phyloP scores from a whole-genome alignment of 2,888 invertebrate species.

The Panorpa germanica region DNA sequence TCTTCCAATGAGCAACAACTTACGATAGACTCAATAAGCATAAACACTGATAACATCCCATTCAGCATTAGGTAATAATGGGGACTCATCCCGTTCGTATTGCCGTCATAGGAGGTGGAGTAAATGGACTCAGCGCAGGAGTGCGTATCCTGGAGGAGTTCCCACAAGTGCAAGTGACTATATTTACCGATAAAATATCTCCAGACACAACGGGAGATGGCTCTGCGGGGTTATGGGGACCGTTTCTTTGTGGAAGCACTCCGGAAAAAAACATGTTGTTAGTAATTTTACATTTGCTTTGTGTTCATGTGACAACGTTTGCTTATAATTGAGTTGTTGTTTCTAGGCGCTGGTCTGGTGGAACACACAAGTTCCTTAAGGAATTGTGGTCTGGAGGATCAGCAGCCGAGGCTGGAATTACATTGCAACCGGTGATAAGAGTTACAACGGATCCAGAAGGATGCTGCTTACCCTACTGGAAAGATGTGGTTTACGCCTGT shows the following conservation, averaged over 20 bases:
- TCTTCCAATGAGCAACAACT: no score
- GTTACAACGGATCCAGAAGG: constrained; percentile 20
- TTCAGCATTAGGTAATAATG: no score
- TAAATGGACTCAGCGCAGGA: constrained; percentile 51
- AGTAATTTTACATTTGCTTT: constrained; percentile 13
- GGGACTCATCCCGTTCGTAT: no score
- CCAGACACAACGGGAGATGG: constrained; percentile 62
- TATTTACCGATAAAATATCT: constrained; percentile 44
- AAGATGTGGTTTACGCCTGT: constrained; percentile 25
- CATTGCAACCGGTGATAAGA: constrained; percentile 24
- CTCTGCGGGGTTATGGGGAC: constrained; percentile 59
- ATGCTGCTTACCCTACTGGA: constrained; percentile 22
- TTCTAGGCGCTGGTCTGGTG: constrained; percentile 43
- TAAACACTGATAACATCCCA: no score
- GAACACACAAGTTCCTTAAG: constrained; percentile 36
- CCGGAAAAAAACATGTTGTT: constrained; percentile 30
- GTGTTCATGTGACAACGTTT: constrained; percentile 1
- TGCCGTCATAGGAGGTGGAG: constrained; percentile 58
- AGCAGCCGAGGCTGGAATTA: constrained; percentile 27
- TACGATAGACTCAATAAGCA: no score
- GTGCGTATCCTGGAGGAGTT: constrained; percentile 40
- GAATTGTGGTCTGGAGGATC: constrained; percentile 37
- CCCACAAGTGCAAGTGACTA: constrained; percentile 30
- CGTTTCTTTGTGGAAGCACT: constrained; percentile 40
- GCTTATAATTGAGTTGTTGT: background rate